phyloP scores from a whole-genome alignment of 2,888 invertebrate species.

The Caenorhabditis sp. region DNA sequence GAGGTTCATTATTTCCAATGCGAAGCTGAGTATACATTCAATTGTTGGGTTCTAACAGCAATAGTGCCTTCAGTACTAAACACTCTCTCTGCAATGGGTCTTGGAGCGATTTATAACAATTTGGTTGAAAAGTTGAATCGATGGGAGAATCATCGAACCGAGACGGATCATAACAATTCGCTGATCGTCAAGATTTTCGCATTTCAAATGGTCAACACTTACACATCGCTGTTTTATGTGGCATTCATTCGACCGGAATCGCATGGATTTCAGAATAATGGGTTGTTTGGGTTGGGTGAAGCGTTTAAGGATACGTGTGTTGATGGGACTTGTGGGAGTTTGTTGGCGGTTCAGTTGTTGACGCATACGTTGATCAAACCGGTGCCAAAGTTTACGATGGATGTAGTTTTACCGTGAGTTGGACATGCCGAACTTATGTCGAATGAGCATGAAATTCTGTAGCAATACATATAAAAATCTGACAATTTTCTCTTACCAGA shows the following conservation, averaged over 20 bases:
- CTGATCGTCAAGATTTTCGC: constrained; percentile 74
- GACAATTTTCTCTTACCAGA: too few relatives aligned
- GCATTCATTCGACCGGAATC: constrained; percentile 73
- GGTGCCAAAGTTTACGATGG: constrained; percentile 73
- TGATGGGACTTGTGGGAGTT: constrained; percentile 73
- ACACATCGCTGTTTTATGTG: constrained; percentile 74
- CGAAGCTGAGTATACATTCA: constrained; percentile 31
- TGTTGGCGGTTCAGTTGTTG: constrained; percentile 73
- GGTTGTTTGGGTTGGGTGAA: constrained; percentile 70
- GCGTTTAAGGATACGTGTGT: constrained; percentile 72
- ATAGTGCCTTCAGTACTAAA: constrained; percentile 73
- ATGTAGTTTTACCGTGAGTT: constrained; percentile 70
- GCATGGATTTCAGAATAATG: constrained; percentile 56
- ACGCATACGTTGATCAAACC: constrained; percentile 74
- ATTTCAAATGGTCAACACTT: constrained; percentile 75
- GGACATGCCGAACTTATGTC: not conserved
- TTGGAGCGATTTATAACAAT: constrained; percentile 71
- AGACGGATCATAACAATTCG: constrained; percentile 73
- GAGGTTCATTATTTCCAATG: constrained; percentile 43
- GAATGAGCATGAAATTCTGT: too few relatives aligned
- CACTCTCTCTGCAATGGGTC: constrained; percentile 73
- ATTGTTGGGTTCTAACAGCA: constrained; percentile 69
- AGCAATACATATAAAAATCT: too few relatives aligned
- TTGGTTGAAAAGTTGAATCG: constrained; percentile 72
- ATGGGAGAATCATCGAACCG: constrained; percentile 73